Evolutionary conservation across 2,888 invertebrate genomes (phyloP).

Genomic region (Doris montereyensis): DNA sequence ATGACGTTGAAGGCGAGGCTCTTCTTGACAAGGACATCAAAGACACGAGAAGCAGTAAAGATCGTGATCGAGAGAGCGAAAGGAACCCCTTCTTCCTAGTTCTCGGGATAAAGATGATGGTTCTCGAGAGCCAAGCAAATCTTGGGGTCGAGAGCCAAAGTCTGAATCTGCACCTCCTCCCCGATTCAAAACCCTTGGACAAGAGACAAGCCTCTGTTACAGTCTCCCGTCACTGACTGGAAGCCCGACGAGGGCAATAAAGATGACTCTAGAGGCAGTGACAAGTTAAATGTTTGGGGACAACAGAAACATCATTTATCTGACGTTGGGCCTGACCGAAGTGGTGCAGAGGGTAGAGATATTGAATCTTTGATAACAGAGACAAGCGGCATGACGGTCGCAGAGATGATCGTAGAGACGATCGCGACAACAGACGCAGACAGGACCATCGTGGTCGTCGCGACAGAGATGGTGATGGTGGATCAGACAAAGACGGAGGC

Average conservation of each 20-base stretch:
- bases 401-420: conserved; percentile 40
- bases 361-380: conserved; percentile 22
- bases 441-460: conserved; percentile 32
- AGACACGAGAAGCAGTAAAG: no score
- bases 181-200: conserved; percentile 34
- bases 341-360: conserved; percentile 22
- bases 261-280: not conserved
- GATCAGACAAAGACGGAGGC: conserved; percentile 38
- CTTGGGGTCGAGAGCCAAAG: conserved; percentile 30
- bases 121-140: conserved; percentile 18
- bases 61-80: no score
- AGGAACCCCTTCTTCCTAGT: no score
- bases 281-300: not conserved
- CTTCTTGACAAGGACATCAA: no score
- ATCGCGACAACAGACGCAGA: conserved; percentile 32
- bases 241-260: not conserved
- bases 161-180: conserved; percentile 2
- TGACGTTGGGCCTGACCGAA: no score
- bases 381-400: conserved; percentile 29
- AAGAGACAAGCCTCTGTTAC: no score
- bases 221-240: conserved; percentile 13
- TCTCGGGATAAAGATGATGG: no score
- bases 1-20: no score
- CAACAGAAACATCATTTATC: not conserved
- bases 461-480: conserved; percentile 43